These are phyloP conservation scores for Zonotrichia leucophrys DNA, from an alignment of 2,113 vertebrate genomes.

Conservation along the genomic window DNA sequence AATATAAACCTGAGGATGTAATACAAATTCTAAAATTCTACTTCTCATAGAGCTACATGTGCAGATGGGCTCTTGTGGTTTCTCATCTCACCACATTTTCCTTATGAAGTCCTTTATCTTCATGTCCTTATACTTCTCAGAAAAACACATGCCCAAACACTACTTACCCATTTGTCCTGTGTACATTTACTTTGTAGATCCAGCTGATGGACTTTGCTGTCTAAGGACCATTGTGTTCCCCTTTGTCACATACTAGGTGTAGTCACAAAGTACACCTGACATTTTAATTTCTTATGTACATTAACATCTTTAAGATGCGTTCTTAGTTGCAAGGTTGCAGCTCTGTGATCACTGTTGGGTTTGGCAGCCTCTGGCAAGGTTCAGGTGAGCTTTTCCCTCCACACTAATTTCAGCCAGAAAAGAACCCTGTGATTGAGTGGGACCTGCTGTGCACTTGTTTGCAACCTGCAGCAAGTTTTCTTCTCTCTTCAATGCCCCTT, in stretches of 20 bases:
- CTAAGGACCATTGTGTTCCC: background rate
- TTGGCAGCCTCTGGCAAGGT: background rate
- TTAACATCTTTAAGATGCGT: background rate
- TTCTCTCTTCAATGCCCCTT: background rate
- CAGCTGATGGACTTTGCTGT: background rate
- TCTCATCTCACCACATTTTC: background rate
- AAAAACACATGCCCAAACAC: background rate
- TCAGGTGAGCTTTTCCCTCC: background rate
- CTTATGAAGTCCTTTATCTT: background rate
- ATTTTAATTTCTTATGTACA: background rate
- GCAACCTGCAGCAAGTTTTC: background rate
- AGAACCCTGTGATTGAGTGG: accelerated
- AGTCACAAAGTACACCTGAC: background rate
- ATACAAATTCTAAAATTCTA: background rate
- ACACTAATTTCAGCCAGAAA: background rate
- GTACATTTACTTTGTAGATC: background rate
- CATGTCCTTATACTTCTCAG: background rate
- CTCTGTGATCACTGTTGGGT: background rate
- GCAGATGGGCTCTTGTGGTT: background rate
- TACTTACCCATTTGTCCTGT: background rate
- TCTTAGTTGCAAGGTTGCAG: background rate
- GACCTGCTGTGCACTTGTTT: background rate
- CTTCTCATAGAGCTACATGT: background rate
- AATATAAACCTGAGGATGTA: background rate
- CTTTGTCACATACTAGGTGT: background rate